Percentiles rank a stretch among this genome's conserved stretches.
These are phyloP conservation scores for Tachystola acroxantha DNA, from an alignment of 2,888 invertebrate species.

Conservation along the genomic window DNA sequence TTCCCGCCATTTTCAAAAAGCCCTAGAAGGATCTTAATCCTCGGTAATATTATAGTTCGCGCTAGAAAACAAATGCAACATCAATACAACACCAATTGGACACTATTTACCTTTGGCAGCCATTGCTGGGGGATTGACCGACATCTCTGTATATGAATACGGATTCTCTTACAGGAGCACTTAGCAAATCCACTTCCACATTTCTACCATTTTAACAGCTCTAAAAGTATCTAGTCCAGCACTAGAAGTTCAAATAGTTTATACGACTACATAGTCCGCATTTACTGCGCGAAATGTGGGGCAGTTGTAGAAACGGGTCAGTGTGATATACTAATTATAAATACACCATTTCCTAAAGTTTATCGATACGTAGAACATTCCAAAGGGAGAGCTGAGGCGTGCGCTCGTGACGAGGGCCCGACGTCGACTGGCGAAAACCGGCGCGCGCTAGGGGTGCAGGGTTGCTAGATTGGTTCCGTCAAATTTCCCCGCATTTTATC, in stretches of 20 bases:
- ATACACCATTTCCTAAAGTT: neutral
- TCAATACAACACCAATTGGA: neutral
- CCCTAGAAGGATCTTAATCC: no score
- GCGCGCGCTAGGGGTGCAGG: slow-evolving; percentile 16
- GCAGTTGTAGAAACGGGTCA: neutral
- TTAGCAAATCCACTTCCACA: neutral
- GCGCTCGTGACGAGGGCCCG: slow-evolving; percentile 31
- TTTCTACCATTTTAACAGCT: neutral
- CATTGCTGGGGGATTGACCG: slow-evolving; percentile 41
- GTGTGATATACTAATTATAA: no score
- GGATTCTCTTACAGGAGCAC: neutral
- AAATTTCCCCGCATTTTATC: no score
- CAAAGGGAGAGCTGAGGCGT: slow-evolving; percentile 22
- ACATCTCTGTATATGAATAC: slow-evolving; percentile 34
- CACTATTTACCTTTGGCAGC: slow-evolving; percentile 44
- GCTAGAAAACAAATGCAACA: no score
- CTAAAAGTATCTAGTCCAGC: neutral
- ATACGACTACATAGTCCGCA: neutral
- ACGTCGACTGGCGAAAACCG: slow-evolving; percentile 37
- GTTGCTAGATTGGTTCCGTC: no score
- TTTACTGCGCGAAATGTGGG: neutral
- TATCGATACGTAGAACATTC: slow-evolving; percentile 22
- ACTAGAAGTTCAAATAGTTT: neutral
- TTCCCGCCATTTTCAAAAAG: no score
- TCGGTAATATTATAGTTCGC: no score